phyloP scores from a whole-genome alignment of 2,797 vertebrate genomes.

The Notolabrus celidotus region DNA sequence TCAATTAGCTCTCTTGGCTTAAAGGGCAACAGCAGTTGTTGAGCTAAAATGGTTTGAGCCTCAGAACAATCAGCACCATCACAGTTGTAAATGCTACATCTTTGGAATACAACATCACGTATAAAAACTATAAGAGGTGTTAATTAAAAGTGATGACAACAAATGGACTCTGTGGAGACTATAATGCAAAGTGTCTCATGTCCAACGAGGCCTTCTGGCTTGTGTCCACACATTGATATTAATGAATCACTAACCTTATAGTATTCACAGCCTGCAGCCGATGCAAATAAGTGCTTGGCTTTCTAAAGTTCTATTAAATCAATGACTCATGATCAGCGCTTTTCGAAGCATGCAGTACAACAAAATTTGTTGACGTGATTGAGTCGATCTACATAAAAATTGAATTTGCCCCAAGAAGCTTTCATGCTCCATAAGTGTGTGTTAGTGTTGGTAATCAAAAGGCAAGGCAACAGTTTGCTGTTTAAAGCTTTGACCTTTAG shows the following conservation, averaged over 20 bases:
- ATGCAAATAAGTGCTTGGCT: constrained; percentile 74
- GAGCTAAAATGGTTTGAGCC: constrained; percentile 4
- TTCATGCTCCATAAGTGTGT: constrained; percentile 42
- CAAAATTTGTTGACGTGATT: constrained; percentile 68
- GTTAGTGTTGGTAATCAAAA: constrained; percentile 43
- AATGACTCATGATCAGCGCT: constrained; percentile 67
- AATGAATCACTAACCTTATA: constrained; percentile 74
- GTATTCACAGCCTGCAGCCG: constrained; percentile 46
- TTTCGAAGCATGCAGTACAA: constrained; percentile 54
- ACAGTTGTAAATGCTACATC: constrained; percentile 21
- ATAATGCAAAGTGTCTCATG: constrained; percentile 51
- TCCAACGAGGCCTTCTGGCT: constrained; percentile 64
- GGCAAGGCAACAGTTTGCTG: constrained; percentile 10
- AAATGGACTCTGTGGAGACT: constrained; percentile 34
- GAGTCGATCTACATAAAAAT: constrained; percentile 77
- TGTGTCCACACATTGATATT: constrained; percentile 63
- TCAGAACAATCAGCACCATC: constrained; percentile 14
- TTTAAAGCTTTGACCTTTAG: constrained; percentile 25
- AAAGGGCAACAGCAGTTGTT: constrained; percentile 36
- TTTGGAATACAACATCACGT: constrained; percentile 23
- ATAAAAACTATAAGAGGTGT: constrained; percentile 13
- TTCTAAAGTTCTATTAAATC: constrained; percentile 72
- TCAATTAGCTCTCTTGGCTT: constrained; percentile 44
- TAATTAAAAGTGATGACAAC: constrained; percentile 55
- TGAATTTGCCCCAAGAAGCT: constrained; percentile 66